phyloP scores from a whole-genome alignment of 2,113 vertebrate species.

The Cheirogaleus medius region DNA sequence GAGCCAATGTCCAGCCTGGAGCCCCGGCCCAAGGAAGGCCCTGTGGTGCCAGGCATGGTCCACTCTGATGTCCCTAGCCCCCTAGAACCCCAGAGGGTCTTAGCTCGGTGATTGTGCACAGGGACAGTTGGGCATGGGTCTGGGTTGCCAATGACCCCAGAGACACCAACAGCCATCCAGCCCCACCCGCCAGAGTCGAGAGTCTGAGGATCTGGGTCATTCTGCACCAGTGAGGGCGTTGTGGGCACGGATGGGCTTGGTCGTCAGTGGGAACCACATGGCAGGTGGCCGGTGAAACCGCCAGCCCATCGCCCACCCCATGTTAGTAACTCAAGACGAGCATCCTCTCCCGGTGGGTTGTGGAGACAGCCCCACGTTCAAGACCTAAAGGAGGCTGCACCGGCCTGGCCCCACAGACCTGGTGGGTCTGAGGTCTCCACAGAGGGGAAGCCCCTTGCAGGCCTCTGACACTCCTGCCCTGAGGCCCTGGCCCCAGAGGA shows the following conservation, averaged over 20 bases:
- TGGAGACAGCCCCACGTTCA: neutral
- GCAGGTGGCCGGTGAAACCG: neutral
- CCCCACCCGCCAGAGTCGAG: neutral
- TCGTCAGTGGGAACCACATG: neutral
- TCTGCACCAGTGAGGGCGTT: neutral
- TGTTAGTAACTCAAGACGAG: neutral
- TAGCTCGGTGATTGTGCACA: neutral
- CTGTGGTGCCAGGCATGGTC: neutral
- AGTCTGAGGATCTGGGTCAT: neutral
- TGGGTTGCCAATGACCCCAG: too few species aligned
- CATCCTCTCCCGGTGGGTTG: neutral
- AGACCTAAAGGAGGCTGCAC: neutral
- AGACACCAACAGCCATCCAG: neutral
- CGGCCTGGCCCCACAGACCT: neutral
- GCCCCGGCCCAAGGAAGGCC: neutral
- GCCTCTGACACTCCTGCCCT: neutral
- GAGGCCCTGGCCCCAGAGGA: neutral
- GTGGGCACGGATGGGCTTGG: too few species aligned
- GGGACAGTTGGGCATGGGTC: neutral
- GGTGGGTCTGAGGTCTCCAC: too few species aligned
- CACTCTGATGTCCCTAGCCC: neutral
- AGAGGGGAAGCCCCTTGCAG: too few species aligned
- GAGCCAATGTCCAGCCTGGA: neutral
- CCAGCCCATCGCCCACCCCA: neutral
- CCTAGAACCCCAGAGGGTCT: too few species aligned